Conservation (phyloP, 2,888 invertebrate species). For the Octonoba sinensis region DNA sequence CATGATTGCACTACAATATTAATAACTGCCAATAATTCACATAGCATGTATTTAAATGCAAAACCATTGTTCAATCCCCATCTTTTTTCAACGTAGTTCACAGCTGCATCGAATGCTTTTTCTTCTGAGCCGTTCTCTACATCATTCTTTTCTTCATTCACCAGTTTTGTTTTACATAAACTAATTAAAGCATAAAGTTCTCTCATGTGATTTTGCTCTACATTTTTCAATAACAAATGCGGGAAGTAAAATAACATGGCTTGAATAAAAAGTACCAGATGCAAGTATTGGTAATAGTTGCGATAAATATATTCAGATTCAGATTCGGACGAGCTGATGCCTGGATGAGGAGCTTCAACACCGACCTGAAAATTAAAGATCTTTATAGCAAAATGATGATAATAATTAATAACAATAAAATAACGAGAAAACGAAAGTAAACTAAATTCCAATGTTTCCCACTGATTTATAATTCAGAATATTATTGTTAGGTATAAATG, state of each 20-base stretch:
- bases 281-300: constrained; percentile 95
- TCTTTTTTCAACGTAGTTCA: constrained; percentile 93
- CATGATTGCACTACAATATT: constrained; percentile 71
- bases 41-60: constrained; percentile 33
- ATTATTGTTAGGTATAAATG: too few species aligned
- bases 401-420: too few species aligned
- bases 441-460: too few species aligned
- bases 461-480: too few species aligned
- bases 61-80: constrained; percentile 75
- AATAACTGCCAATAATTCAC: constrained; percentile 66
- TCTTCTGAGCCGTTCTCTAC: background rate
- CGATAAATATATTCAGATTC: constrained; percentile 68
- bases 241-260: constrained; percentile 95
- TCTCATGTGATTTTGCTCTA: constrained; percentile 45
- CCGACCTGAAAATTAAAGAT: constrained; percentile 65
- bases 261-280: constrained; percentile 96
- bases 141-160: background rate
- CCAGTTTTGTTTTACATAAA: background rate
- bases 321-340: constrained; percentile 73
- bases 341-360: constrained; percentile 83
- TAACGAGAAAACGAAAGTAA: too few species aligned
- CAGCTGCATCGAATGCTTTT: constrained; percentile 73
- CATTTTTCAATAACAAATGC: constrained; percentile 93
- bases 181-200: constrained; percentile 35
- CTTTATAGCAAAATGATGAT: background rate